A percentile compares a stretch with the other conserved stretches of the same genome.
Evolutionary conservation across 2,113 vertebrate species (phyloP).

Genomic region (Donacobius atricapilla): DNA sequence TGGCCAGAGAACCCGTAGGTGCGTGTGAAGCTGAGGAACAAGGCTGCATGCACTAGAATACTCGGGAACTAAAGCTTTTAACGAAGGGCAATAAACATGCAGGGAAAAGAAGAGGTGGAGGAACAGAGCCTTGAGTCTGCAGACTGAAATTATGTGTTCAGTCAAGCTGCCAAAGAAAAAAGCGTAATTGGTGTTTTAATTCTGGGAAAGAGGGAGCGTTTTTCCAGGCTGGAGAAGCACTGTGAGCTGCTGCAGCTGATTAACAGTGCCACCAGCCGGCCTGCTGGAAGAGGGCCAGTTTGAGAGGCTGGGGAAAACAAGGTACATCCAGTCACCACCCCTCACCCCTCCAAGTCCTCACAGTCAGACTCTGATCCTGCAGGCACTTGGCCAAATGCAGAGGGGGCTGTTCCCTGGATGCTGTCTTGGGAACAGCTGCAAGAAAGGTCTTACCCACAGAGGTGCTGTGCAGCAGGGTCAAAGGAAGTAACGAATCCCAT

Average conservation of each 20-base stretch:
- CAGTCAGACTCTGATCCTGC: neutral
- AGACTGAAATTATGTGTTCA: neutral
- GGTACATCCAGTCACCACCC: neutral
- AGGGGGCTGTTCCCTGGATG: neutral
- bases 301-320: neutral
- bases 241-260: neutral
- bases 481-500: neutral
- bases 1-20: neutral
- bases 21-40: neutral
- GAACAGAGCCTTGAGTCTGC: neutral
- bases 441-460: neutral
- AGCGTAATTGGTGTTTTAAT: neutral
- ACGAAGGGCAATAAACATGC: neutral
- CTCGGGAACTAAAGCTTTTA: neutral
- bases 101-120: neutral
- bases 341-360: neutral
- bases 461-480: neutral
- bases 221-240: slow-evolving; percentile 3
- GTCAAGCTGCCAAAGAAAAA: slow-evolving; percentile 1
- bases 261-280: slow-evolving; percentile 57
- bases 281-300: neutral
- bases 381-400: neutral
- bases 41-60: neutral
- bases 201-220: neutral
- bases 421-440: neutral